These are phyloP conservation scores for Okamejei kenojei DNA, from an alignment of 2,797 vertebrate species.

Conservation along the genomic window DNA sequence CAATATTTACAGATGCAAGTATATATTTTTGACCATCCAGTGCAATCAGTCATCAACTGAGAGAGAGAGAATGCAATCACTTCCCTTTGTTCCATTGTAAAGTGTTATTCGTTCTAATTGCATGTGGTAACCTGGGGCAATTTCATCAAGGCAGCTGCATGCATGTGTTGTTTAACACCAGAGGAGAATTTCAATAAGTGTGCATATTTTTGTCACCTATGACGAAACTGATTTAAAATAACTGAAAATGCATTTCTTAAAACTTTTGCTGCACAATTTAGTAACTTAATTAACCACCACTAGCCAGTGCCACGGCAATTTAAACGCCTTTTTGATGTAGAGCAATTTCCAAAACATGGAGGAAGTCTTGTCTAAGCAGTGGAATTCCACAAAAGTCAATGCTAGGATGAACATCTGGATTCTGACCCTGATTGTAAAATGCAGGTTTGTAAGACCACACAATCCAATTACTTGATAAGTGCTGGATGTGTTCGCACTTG, in stretches of 20 bases:
- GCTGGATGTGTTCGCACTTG: not conserved
- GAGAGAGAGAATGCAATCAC: not conserved
- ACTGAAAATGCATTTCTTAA: not conserved
- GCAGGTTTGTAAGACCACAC: not conserved
- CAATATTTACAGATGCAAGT: not conserved
- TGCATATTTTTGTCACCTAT: not conserved
- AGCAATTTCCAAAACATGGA: not conserved
- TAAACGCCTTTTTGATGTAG: not conserved
- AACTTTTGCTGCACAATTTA: not conserved
- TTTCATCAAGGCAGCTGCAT: not conserved
- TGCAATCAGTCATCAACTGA: not conserved
- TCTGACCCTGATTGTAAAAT: not conserved
- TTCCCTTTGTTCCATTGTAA: not conserved
- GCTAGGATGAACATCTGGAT: not conserved
- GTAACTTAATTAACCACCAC: not conserved
- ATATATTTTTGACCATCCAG: not conserved
- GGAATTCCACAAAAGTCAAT: not conserved
- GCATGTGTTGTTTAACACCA: not conserved
- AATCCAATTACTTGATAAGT: not conserved
- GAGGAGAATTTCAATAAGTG: not conserved
- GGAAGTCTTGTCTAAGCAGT: not conserved
- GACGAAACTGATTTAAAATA: not conserved
- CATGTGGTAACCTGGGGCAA: not conserved
- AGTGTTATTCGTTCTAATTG: no score
- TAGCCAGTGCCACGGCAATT: not conserved